Evolutionary conservation across 2,888 invertebrate species (phyloP).

Genomic region (Mesoligia furuncula): DNA sequence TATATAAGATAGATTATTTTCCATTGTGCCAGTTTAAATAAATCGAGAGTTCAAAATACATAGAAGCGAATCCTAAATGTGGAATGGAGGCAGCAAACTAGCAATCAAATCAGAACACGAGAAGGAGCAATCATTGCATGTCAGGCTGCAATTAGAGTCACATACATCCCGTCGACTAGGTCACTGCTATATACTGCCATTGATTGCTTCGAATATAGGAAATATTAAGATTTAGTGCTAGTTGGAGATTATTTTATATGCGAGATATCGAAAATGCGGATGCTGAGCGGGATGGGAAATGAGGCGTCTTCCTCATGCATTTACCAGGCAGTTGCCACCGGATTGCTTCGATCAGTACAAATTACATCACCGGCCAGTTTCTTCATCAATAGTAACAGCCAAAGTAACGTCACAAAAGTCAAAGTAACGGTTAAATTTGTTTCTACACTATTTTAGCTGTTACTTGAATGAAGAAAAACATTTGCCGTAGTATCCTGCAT

Average conservation of each 20-base stretch:
- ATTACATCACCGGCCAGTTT: not conserved
- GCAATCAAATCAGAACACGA: slow-evolving; percentile 79
- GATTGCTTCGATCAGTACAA: slow-evolving; percentile 54
- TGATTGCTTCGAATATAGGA: slow-evolving; percentile 56
- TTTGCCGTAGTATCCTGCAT: too few relatives aligned
- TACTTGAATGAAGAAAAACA: too few relatives aligned
- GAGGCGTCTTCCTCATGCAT: slow-evolving; percentile 62
- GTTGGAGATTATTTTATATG: slow-evolving; percentile 63
- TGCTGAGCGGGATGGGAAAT: slow-evolving; percentile 63
- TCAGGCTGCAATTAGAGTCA: slow-evolving; percentile 73
- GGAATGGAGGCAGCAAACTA: slow-evolving; percentile 66
- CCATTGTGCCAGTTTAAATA: not conserved
- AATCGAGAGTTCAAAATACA: slow-evolving; percentile 18
- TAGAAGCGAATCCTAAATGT: slow-evolving; percentile 63
- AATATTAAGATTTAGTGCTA: slow-evolving; percentile 35
- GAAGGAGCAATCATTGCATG: slow-evolving; percentile 79
- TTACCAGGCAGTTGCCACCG: slow-evolving; percentile 50
- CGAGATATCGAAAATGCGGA: slow-evolving; percentile 52
- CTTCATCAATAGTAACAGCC: too few relatives aligned
- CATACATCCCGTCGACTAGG: slow-evolving; percentile 62
- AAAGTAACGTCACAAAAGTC: too few relatives aligned
- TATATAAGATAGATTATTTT: not conserved
- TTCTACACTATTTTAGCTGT: too few relatives aligned
- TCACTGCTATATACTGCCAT: slow-evolving; percentile 47
- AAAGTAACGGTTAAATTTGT: too few relatives aligned